Conservation (phyloP, 2,888 invertebrate genomes). For the Drosophila recens region DNA sequence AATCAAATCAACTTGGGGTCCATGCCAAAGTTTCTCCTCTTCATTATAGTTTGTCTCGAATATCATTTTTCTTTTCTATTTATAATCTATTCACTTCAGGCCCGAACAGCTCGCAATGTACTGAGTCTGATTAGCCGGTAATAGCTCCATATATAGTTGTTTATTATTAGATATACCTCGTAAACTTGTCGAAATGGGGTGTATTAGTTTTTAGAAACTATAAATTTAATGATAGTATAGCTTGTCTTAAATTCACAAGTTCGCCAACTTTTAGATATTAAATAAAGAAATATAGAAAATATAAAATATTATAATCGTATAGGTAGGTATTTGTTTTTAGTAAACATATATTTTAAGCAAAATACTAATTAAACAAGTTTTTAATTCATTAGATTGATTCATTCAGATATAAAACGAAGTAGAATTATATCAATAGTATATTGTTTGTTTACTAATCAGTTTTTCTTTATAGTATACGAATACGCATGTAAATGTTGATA, state of each 20-base stretch:
- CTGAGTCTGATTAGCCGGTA: conserved; percentile 14
- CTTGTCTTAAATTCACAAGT: background rate
- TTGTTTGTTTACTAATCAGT: background rate
- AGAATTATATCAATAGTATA: background rate
- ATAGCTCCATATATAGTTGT: background rate
- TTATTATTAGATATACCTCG: background rate
- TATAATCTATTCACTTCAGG: background rate
- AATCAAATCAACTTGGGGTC: background rate
- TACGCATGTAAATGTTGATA: background rate
- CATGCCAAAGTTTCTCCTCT: conserved; percentile 30
- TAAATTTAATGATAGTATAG: too few species aligned
- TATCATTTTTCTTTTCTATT: conserved; percentile 24
- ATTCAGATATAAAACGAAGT: background rate
- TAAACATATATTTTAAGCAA: too few species aligned
- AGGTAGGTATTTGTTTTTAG: too few species aligned
- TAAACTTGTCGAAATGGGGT: background rate
- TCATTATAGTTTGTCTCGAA: conserved; percentile 36
- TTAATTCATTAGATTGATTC: background rate
- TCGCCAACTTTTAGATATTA: background rate
- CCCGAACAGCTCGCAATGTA: background rate
- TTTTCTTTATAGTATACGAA: background rate
- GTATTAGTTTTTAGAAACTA: background rate
- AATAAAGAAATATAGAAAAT: background rate
- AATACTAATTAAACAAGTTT: background rate
- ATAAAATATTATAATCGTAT: too few species aligned